A percentile compares a stretch with the other conserved stretches of the same genome.
phyloP scores from a whole-genome alignment of 2,888 invertebrate species.

The Drosophila maculinotata region DNA sequence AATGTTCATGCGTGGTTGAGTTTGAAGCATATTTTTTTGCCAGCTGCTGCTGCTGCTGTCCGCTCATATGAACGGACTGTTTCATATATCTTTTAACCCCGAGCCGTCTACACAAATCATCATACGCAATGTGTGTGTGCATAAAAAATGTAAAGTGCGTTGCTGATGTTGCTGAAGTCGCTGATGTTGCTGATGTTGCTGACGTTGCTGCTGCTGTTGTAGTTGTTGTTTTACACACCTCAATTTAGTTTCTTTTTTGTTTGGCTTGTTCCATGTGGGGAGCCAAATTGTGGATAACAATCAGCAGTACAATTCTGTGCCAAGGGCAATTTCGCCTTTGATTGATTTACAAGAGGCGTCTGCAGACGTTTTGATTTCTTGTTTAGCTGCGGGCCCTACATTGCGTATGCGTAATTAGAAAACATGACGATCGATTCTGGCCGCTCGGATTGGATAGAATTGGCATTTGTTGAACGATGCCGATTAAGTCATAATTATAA shows the following conservation, averaged over 20 bases:
- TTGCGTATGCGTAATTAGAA: constrained; percentile 68
- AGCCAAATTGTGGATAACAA: constrained; percentile 36
- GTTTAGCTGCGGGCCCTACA: constrained; percentile 33
- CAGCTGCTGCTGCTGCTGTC: constrained; percentile 27
- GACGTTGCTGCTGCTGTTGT: constrained; percentile 13
- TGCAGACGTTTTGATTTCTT: constrained; percentile 12
- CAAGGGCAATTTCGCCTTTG: constrained; percentile 79
- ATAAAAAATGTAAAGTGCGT: constrained; percentile 62
- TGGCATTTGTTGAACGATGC: constrained; percentile 21
- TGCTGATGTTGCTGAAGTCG: constrained; percentile 33
- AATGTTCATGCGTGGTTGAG: constrained; percentile 66
- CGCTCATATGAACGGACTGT: constrained; percentile 45
- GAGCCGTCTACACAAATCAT: constrained; percentile 73
- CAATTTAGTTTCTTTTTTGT: constrained; percentile 16
- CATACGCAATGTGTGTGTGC: constrained; percentile 58
- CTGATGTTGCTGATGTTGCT: constrained; percentile 5
- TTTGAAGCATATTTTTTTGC: constrained; percentile 30
- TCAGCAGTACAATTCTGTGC: constrained; percentile 46
- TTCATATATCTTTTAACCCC: constrained; percentile 62
- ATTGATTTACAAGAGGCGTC: constrained; percentile 72
- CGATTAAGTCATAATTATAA: constrained; percentile 78
- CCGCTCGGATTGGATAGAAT: constrained; percentile 18
- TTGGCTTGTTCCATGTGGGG: constrained; percentile 22
- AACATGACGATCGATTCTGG: constrained; percentile 45
- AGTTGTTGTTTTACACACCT: constrained; percentile 32